Evolutionary conservation across 2,888 invertebrate species (phyloP).

Genomic region (Magallana nippona): DNA sequence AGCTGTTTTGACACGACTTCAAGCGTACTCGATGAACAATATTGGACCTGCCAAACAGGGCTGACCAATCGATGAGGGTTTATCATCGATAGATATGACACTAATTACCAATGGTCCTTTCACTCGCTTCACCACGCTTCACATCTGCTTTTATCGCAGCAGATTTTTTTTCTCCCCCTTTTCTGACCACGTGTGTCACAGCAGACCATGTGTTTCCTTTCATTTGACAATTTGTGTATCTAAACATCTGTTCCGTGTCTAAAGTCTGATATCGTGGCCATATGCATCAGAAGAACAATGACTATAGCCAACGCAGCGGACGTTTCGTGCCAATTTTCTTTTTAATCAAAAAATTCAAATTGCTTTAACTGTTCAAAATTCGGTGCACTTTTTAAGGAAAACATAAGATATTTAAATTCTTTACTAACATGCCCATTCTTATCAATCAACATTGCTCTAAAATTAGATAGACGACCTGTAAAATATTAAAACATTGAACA

Average conservation of each 20-base stretch:
- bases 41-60: conserved; percentile 15
- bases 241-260: conserved; percentile 8
- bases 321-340: too few species aligned
- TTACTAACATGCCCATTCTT: too few species aligned
- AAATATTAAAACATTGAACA: conserved; percentile 7
- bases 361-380: too few species aligned
- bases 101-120: conserved; percentile 34
- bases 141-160: background rate
- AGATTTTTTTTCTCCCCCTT: background rate
- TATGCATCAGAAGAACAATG: too few species aligned
- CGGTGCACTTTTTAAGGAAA: too few species aligned
- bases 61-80: background rate
- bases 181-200: conserved; percentile 6
- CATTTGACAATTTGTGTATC: conserved; percentile 15
- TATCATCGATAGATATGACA: conserved; percentile 36
- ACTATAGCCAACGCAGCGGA: too few species aligned
- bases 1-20: conserved; percentile 26
- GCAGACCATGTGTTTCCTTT: conserved; percentile 28
- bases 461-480: too few species aligned
- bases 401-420: too few species aligned
- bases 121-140: conserved; percentile 28
- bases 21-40: conserved; percentile 7
- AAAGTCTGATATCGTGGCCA: background rate
- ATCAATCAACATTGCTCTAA: too few species aligned
- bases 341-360: too few species aligned